Percentiles rank a stretch among this genome's conserved stretches.
Evolutionary conservation across 2,888 invertebrate genomes (phyloP).

Genomic region (Tachystola acroxantha): DNA sequence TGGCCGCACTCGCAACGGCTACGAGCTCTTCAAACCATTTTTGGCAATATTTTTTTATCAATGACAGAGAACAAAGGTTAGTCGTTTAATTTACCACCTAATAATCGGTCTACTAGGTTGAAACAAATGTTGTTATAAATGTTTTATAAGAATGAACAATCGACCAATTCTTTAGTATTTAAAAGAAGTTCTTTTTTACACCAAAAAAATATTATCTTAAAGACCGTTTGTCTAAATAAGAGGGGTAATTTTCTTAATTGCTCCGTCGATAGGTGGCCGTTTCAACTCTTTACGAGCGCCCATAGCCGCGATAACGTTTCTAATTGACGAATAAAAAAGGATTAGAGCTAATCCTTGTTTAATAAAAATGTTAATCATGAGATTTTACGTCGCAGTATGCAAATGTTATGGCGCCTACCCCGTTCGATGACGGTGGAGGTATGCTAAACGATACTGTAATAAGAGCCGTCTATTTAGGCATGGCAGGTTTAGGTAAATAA

Average conservation of each 20-base stretch:
- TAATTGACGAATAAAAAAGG: conserved; percentile 78
- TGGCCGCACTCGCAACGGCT: too few species aligned
- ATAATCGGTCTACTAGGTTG: too few species aligned
- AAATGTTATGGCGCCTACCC: conserved; percentile 52
- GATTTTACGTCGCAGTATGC: conserved; percentile 65
- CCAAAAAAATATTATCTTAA: too few species aligned
- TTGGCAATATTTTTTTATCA: too few species aligned
- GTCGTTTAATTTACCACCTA: too few species aligned
- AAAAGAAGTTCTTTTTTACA: too few species aligned
- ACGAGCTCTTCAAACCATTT: too few species aligned
- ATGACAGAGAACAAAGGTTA: too few species aligned
- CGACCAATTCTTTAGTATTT: too few species aligned
- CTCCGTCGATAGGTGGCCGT: conserved; percentile 57
- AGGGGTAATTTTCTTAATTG: conserved; percentile 65
- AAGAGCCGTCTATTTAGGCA: neutral
- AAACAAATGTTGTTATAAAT: too few species aligned
- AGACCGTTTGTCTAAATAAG: conserved; percentile 46
- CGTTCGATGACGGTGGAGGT: conserved; percentile 35
- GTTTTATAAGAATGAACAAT: too few species aligned
- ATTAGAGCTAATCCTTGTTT: conserved; percentile 72
- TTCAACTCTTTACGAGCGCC: conserved; percentile 74
- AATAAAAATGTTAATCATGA: conserved; percentile 78
- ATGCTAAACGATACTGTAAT: neutral
- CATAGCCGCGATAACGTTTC: conserved; percentile 64
- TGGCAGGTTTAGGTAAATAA: too few species aligned